Base-by-base conservation (phyloP, 2,888 invertebrate species). In the Lacanobia wlatinum region DNA sequence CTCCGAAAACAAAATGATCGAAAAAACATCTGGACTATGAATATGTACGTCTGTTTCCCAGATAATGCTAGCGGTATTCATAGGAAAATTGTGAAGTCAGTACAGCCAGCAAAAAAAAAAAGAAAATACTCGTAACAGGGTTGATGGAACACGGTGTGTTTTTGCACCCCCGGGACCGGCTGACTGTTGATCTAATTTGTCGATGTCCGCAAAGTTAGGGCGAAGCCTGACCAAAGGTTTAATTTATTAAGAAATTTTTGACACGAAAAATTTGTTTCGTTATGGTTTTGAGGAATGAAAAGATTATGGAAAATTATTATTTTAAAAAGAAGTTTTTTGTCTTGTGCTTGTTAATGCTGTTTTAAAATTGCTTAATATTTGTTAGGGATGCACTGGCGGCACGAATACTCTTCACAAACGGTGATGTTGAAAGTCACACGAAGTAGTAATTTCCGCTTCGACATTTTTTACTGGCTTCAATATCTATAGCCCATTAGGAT, bases 111-210 rank as follows among this genome's bases (percentile, higher is more conserved):
- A 88, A 90, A 93, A 92, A 74, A 2, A 92, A 74, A 92, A 91
- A 89, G 86, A 86, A 88, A 87, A 90, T 89, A 90, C 88, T 85
- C 87, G 86, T 90, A 92, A 91, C 89, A 80, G 89, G 89, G 89
- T 89, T 90, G 90, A 90, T 89, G 88, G 89, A 88, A 87, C 83
- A 81, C 85, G 85, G 86, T 88, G 85, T 88, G 67, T 88, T 88
- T 90, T 87, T 87, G 83, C 82, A 80, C 90, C 87, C 88, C 76
- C 53, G 89, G 86, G 90, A 88, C 81, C 77, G 67, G 69, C 82
- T 70, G 83, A 84, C 86, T 87, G 88, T 88, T 91, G 89, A 92
- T 92, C 90, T 91, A 90, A 92, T 92, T 91, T 91, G 80, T 69
- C 73, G 87, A 87, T 84, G 87, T 87, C 75, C 58, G 78, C 68